phyloP scores from a whole-genome alignment of 2,888 invertebrate genomes.

The Neuroscelio doddi region DNA sequence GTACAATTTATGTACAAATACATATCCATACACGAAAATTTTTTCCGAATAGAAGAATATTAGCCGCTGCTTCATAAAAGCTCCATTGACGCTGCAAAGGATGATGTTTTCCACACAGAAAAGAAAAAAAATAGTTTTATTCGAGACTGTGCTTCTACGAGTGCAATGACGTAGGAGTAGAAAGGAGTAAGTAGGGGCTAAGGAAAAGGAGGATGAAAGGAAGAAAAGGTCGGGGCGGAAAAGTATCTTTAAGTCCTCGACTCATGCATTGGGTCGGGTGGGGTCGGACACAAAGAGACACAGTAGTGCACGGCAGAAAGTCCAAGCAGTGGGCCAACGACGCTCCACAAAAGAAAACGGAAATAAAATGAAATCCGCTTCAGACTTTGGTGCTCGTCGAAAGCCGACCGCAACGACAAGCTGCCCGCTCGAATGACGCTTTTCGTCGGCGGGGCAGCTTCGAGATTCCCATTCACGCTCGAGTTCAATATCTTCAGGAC shows the following conservation, averaged over 20 bases:
- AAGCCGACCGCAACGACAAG: conserved; percentile 45
- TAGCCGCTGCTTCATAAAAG: background rate
- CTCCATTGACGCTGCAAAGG: background rate
- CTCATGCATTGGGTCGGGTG: background rate
- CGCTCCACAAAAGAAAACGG: conserved; percentile 57
- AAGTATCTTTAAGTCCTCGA: conserved; percentile 50
- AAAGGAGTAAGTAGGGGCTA: conserved; percentile 13
- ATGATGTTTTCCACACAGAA: background rate
- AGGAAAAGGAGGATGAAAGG: conserved; percentile 10
- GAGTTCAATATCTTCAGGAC: conserved; percentile 40
- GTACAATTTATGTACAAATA: no score
- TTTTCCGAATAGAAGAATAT: no score
- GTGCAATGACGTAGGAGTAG: conserved; percentile 13
- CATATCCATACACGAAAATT: no score
- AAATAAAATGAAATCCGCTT: conserved; percentile 61
- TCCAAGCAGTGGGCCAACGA: conserved; percentile 25
- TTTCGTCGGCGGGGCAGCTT: background rate
- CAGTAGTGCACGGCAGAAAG: conserved; percentile 21
- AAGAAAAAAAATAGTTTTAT: no score
- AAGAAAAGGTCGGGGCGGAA: conserved; percentile 18
- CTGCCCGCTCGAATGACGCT: background rate
- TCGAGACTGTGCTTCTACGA: conserved; percentile 7
- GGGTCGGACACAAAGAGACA: conserved; percentile 44
- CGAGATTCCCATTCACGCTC: conserved; percentile 37
- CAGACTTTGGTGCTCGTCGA: conserved; percentile 48